These are phyloP conservation scores for Popillia japonica DNA, from an alignment of 1,140 invertebrate species.

Conservation along the genomic window DNA sequence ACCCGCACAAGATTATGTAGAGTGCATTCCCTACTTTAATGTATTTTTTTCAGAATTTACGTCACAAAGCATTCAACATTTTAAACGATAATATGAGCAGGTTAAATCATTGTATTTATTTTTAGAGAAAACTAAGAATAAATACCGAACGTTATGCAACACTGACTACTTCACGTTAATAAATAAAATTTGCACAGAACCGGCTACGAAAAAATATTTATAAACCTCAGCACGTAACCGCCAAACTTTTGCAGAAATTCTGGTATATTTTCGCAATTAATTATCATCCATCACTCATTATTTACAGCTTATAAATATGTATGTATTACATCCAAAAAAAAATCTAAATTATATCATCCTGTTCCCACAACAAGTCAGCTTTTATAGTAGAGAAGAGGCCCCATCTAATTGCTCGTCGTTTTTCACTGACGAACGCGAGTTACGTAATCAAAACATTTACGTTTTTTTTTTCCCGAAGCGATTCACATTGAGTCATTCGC, in stretches of 20 bases:
- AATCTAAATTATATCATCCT: conserved; percentile 18
- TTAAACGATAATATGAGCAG: no score
- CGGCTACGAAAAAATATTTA: no score
- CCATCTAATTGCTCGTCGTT: background rate
- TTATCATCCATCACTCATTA: background rate
- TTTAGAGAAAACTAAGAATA: no score
- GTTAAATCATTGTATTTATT: no score
- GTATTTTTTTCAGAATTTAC: no score
- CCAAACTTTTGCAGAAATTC: background rate
- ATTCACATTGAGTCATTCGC: conserved; percentile 8
- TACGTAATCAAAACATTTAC: conserved; percentile 24
- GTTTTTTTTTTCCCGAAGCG: background rate
- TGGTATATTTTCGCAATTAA: background rate
- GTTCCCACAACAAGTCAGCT: conserved; percentile 16
- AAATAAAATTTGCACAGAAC: no score
- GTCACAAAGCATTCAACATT: no score
- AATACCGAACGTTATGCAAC: no score
- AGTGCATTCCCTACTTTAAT: no score
- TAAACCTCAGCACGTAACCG: no score
- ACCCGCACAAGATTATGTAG: no score
- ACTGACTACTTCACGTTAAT: no score
- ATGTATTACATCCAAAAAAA: background rate
- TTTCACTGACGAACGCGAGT: background rate
- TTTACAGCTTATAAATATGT: conserved; percentile 31
- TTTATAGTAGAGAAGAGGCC: background rate